Base-by-base conservation (phyloP, 2,888 invertebrate genomes). In the Mellilla xanthometata region DNA sequence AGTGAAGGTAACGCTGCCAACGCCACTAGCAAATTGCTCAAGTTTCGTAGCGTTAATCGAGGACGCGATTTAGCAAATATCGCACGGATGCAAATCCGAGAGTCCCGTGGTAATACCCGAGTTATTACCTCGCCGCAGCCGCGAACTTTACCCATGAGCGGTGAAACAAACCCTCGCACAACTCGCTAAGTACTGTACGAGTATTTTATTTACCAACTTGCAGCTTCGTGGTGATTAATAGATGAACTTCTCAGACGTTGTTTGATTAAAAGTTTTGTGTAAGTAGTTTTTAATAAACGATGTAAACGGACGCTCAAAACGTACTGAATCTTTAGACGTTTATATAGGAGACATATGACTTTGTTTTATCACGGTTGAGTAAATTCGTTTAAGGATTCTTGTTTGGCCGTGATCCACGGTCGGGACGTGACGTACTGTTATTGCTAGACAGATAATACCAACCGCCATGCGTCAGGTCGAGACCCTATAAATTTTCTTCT, bases 21-120 rank as follows among this genome's bases (percentile, higher is more conserved):
- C 54, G 49, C 56, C 52, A 13, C 54, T 59, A 35, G 63, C 60
- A 68, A 69, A 72, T 69, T 67, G 64, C 64, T 65, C 53, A 69
- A 73, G 71, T 72, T 73, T 59, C 56, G 56, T 54, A 62, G 52
- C 58, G 61, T 58, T 64, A 64, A 61, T 59, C 62, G 56, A 54
- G 56, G 61, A 60, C 58, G 54, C 65, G 61, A 67, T 70, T 71
- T 64, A 66, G 58, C 59, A 67, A 70, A 74, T 69, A 66, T 60
- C 59, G 54, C 53, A 53, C 52, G 52, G 64, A 72, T 69, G 69
- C 66, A 73, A 75, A 74, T 72, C 56, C 56, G 34, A 61, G 50
- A 33, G 61, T 65, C 62, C 54, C 47, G 63, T 49, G 65, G 62
- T 61, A 60, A 42, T 27, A 34, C 42, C 22, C 12, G 34, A 48